These are phyloP conservation scores for Rhinichthys osculus DNA, from an alignment of 2,797 vertebrate genomes.

Conservation along the genomic window DNA sequence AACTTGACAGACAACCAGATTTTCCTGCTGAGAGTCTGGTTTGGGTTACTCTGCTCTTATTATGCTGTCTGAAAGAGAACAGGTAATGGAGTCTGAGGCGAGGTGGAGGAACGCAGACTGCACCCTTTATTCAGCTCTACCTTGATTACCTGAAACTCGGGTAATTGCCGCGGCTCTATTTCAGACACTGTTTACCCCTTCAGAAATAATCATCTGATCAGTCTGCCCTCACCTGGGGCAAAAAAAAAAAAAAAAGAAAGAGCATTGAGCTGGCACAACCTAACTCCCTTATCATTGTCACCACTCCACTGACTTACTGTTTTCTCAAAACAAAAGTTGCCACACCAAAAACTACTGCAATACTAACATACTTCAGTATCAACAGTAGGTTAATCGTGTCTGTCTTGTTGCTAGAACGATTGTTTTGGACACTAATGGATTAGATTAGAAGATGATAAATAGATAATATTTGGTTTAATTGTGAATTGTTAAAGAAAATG, in stretches of 20 bases:
- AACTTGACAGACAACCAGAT: slow-evolving; percentile 95
- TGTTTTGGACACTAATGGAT: neutral
- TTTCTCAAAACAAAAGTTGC: neutral
- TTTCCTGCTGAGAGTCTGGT: slow-evolving; percentile 86
- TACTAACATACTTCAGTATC: neutral
- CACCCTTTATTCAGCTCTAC: slow-evolving; percentile 79
- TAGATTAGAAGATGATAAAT: neutral
- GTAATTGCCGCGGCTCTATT: slow-evolving; percentile 81
- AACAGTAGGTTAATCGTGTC: neutral
- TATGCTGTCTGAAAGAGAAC: slow-evolving; percentile 85
- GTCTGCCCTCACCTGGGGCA: slow-evolving; percentile 70
- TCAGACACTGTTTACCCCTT: slow-evolving; percentile 84
- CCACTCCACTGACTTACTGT: slow-evolving; percentile 41
- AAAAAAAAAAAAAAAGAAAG: slow-evolving; percentile 63
- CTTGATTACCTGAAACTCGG: slow-evolving; percentile 86
- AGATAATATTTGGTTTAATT: neutral
- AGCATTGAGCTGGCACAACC: slow-evolving; percentile 77
- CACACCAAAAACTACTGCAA: neutral
- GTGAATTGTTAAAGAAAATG: neutral
- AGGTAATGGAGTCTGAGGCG: slow-evolving; percentile 90
- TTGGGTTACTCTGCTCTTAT: slow-evolving; percentile 87
- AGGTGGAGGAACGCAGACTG: slow-evolving; percentile 65
- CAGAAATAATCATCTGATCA: slow-evolving; percentile 89
- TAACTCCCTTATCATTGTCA: slow-evolving; percentile 74
- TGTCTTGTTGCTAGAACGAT: neutral